Conservation (phyloP, 1,140 invertebrate genomes). For the Ruditapes philippinarum region DNA sequence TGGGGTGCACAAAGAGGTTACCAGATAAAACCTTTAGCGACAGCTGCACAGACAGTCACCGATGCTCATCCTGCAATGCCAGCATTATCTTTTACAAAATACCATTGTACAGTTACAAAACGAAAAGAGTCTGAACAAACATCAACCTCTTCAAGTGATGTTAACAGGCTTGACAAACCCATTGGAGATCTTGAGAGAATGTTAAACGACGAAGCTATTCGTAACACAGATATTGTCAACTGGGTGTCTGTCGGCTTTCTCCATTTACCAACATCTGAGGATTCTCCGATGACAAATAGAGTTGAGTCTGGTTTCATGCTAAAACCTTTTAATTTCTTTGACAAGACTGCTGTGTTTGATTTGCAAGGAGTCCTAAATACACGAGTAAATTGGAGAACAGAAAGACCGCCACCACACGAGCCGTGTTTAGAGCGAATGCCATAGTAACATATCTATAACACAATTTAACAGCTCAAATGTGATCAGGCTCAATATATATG, state of each 20-base stretch:
- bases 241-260: constrained; percentile 66
- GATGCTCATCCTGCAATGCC: constrained; percentile 61
- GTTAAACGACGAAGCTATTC: constrained; percentile 52
- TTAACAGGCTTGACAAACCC: constrained; percentile 54
- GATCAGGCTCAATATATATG: no score
- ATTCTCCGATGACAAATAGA: constrained; percentile 61
- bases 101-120: constrained; percentile 66
- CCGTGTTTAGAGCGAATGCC: constrained; percentile 57
- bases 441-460: no score
- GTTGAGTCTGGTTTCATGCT: constrained; percentile 56
- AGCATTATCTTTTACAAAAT: constrained; percentile 65
- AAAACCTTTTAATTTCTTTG: constrained; percentile 68
- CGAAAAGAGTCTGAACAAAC: constrained; percentile 61
- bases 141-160: constrained; percentile 48
- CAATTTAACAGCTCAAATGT: no score
- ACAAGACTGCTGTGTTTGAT: constrained; percentile 60
- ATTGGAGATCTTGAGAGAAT: constrained; percentile 45
- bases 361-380: constrained; percentile 47
- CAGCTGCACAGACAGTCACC: constrained; percentile 39
- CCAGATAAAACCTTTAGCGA: constrained; percentile 49
- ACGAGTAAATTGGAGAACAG: background rate
- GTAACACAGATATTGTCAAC: constrained; percentile 55
- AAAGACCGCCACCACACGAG: constrained; percentile 39
- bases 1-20: constrained; percentile 66
- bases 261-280: constrained; percentile 61